Evolutionary conservation across 1,140 invertebrate genomes (phyloP).

Genomic region (Cyclina sinensis): DNA sequence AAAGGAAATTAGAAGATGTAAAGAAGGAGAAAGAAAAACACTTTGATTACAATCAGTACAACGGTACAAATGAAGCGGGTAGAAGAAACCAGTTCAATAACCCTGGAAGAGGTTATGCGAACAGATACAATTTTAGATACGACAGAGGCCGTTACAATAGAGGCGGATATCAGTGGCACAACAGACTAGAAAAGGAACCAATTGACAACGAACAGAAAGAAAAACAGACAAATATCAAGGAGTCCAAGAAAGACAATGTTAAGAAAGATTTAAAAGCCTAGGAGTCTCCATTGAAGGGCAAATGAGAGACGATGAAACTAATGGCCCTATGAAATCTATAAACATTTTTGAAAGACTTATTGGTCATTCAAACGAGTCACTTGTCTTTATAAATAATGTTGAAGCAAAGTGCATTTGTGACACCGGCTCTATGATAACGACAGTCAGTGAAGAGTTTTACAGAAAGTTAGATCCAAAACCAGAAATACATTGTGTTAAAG

Average conservation of each 20-base stretch:
- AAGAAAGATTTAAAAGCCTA: not conserved
- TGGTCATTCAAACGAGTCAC: not conserved
- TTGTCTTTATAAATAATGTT: not conserved
- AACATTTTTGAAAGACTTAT: conserved; percentile 25
- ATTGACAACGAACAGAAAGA: not conserved
- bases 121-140: no score
- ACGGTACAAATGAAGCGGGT: not conserved
- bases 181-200: not conserved
- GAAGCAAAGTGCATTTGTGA: not conserved
- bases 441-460: not conserved
- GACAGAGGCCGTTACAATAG: not conserved
- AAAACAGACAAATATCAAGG: not conserved
- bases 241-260: not conserved
- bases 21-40: not conserved
- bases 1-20: conserved; percentile 8
- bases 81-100: no score
- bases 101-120: not conserved
- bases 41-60: not conserved
- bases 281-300: conserved; percentile 30
- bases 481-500: not conserved
- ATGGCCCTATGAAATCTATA: not conserved
- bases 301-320: no score
- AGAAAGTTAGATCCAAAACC: not conserved
- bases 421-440: conserved; percentile 8
- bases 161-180: not conserved